phyloP scores from a whole-genome alignment of 1,140 invertebrate species.

The Drosophila eugracilis region DNA sequence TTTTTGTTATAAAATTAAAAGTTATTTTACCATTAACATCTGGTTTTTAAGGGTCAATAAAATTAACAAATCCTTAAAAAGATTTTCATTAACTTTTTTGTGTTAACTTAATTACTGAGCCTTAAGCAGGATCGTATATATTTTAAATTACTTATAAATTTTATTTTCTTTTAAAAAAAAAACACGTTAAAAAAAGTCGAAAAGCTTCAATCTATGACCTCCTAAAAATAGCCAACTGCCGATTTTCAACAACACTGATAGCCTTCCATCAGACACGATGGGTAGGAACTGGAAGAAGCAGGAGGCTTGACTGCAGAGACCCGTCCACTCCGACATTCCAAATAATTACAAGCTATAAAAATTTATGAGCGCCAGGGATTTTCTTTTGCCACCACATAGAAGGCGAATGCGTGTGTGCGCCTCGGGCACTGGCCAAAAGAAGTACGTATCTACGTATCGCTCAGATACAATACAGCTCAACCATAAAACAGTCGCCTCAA shows the following conservation, averaged over 20 bases:
- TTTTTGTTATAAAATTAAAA: background rate
- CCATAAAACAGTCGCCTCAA: conserved; percentile 48
- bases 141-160: too few species aligned
- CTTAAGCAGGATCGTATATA: too few species aligned
- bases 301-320: background rate
- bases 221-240: background rate
- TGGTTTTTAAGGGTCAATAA: too few species aligned
- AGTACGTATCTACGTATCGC: conserved; percentile 15
- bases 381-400: conserved; percentile 25
- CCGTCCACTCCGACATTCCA: conserved; percentile 43
- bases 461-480: conserved; percentile 40
- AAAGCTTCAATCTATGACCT: too few species aligned
- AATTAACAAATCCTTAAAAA: too few species aligned
- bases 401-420: conserved; percentile 28
- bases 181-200: too few species aligned
- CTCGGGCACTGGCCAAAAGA: conserved; percentile 1
- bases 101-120: too few species aligned
- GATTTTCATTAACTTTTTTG: too few species aligned
- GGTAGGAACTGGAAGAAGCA: too few species aligned
- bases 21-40: background rate
- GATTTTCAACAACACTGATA: conserved; percentile 4
- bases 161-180: too few species aligned
- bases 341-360: conserved; percentile 80
- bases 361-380: conserved; percentile 73
- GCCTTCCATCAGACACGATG: background rate